A percentile compares a stretch with the other conserved stretches of the same genome.
Conservation (phyloP, 2,113 vertebrate genomes). For the Apodemus speciosus region DNA sequence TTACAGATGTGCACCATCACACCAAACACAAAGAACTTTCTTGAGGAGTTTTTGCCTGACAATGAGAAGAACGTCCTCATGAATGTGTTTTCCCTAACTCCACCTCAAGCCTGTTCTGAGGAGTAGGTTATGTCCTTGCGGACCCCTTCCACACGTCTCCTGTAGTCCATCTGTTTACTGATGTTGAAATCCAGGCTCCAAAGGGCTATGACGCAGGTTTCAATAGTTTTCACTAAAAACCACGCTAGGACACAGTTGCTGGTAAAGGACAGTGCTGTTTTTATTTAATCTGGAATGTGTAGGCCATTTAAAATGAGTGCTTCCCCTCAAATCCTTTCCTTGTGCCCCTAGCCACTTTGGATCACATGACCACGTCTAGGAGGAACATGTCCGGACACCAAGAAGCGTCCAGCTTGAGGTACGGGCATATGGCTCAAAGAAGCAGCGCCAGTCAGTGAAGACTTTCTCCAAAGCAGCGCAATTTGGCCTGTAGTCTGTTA, state of each 20-base stretch:
- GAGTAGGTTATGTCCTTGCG: not conserved
- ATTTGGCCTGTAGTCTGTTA: constrained; percentile 19
- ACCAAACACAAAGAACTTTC: not conserved
- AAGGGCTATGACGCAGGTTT: not conserved
- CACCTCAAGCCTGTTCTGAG: constrained; percentile 21
- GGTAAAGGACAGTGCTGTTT: constrained; percentile 69
- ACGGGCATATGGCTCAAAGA: constrained; percentile 1
- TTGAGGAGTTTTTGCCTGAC: not conserved
- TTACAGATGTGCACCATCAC: not conserved
- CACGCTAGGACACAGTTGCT: constrained; percentile 69
- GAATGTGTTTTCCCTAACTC: not conserved
- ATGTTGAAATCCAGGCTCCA: not conserved
- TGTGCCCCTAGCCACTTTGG: constrained; percentile 32
- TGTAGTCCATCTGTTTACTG: not conserved
- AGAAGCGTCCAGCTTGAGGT: constrained; percentile 1
- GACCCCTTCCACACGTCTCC: not conserved
- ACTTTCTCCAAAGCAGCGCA: constrained; percentile 36
- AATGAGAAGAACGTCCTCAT: not conserved
- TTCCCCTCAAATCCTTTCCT: constrained; percentile 50
- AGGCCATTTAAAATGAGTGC: constrained; percentile 57
- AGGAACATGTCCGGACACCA: constrained; percentile 28
- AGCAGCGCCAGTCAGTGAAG: constrained; percentile 53
- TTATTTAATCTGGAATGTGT: constrained; percentile 75
- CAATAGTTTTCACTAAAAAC: constrained; percentile 42
- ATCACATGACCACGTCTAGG: not conserved